A percentile compares a stretch with the other conserved stretches of the same genome.
phyloP scores from a whole-genome alignment of 2,113 vertebrate species.

The Scophthalmus maximus region DNA sequence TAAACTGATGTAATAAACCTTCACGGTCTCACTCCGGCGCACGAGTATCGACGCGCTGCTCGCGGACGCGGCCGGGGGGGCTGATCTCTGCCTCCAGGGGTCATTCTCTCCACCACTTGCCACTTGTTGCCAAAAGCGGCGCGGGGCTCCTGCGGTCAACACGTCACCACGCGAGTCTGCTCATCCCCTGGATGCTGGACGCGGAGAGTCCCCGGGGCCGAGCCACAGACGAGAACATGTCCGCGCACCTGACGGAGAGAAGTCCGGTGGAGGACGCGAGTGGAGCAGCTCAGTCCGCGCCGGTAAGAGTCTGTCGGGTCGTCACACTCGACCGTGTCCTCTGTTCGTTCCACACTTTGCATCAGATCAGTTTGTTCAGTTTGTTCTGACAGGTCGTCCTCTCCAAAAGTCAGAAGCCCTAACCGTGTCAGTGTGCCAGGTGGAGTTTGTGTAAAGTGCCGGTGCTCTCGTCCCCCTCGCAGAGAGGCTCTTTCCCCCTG shows the following conservation, averaged over 20 bases:
- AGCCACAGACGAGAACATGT: conserved; percentile 43
- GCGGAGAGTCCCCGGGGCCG: conserved; percentile 44
- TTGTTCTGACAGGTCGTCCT: no score
- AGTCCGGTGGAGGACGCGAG: conserved; percentile 87
- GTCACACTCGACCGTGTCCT: no score
- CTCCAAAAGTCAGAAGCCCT: no score
- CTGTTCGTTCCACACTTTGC: no score
- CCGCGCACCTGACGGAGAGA: conserved; percentile 59
- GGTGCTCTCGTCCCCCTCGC: conserved; percentile 10
- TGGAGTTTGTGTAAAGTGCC: no score
- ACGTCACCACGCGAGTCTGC: background rate
- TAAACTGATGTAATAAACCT: no score
- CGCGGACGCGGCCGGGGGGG: conserved; percentile 78
- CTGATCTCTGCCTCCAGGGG: conserved; percentile 80
- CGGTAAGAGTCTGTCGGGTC: conserved; percentile 85
- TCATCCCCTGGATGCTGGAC: conserved; percentile 67
- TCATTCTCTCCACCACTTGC: conserved; percentile 75
- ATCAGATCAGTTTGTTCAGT: no score
- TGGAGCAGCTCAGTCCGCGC: conserved; percentile 80
- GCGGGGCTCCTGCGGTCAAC: conserved; percentile 52
- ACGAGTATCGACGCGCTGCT: conserved; percentile 78
- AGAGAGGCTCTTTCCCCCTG: conserved; percentile 78
- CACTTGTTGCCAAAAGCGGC: conserved; percentile 86
- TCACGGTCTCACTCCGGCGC: no score
- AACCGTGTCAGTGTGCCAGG: no score